phyloP scores from a whole-genome alignment of 2,888 invertebrate species.

The Isotomurus palustris region DNA sequence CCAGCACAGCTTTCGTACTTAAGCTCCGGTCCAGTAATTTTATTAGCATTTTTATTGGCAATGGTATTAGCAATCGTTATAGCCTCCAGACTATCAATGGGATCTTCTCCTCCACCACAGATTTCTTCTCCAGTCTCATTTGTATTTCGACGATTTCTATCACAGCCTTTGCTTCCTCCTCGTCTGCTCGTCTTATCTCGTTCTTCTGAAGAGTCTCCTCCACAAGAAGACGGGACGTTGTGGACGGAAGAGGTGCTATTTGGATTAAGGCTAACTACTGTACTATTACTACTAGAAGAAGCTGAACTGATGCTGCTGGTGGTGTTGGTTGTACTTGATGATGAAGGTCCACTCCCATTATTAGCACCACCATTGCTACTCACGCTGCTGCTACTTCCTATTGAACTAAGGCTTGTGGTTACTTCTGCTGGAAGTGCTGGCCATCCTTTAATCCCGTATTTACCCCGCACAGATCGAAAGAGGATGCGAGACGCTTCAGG shows the following conservation, averaged over 20 bases:
- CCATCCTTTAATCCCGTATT: slow-evolving; percentile 22
- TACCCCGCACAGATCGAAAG: slow-evolving; percentile 43
- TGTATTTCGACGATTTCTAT: too few species aligned
- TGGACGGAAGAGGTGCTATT: slow-evolving; percentile 6
- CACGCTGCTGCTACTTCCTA: neutral
- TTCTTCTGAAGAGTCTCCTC: too few species aligned
- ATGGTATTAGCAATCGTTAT: slow-evolving; percentile 37
- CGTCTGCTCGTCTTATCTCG: too few species aligned
- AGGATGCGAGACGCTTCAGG: slow-evolving; percentile 44
- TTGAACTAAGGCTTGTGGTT: slow-evolving; percentile 1
- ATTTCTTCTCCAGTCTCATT: too few species aligned
- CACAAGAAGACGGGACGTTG: too few species aligned
- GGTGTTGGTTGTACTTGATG: neutral
- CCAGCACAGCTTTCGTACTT: slow-evolving; percentile 9
- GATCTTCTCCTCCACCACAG: too few species aligned
- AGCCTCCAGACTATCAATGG: slow-evolving; percentile 26
- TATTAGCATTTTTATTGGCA: slow-evolving; percentile 42
- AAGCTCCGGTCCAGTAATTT: slow-evolving; percentile 31
- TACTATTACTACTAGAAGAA: slow-evolving; percentile 30
- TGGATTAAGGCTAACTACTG: neutral
- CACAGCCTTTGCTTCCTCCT: too few species aligned
- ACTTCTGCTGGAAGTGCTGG: slow-evolving; percentile 5
- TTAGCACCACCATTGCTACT: neutral
- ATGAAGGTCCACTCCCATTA: neutral
- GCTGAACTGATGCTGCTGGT: slow-evolving; percentile 18